Percentiles rank a stretch among this genome's conserved stretches.
Conservation (phyloP, 2,113 vertebrate species). For the Hepsetus odoe region DNA sequence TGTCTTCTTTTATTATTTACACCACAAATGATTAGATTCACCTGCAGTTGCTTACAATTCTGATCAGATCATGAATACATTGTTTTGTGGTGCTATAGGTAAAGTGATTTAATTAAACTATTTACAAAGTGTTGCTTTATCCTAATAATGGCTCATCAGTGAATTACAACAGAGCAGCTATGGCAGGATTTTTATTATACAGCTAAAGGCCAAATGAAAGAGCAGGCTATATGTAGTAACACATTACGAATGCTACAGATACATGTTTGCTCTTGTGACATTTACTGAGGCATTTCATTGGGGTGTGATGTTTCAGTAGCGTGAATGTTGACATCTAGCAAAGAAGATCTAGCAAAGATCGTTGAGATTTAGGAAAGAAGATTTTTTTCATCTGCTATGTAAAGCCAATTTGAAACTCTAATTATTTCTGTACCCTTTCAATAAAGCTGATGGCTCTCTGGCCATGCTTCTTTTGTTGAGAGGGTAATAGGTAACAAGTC, state of each 20-base stretch:
- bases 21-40: not conserved
- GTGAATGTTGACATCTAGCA: conserved; percentile 27
- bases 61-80: not conserved
- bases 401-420: conserved; percentile 29
- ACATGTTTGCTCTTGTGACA: conserved; percentile 26
- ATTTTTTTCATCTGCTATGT: conserved; percentile 19
- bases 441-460: not conserved
- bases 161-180: not conserved
- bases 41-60: not conserved
- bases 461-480: conserved; percentile 12
- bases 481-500: conserved; percentile 11
- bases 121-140: not conserved
- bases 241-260: conserved; percentile 31
- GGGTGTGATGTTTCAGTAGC: conserved; percentile 27
- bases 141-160: not conserved
- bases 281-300: conserved; percentile 38
- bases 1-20: not conserved
- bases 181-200: not conserved
- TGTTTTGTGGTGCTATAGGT: not conserved
- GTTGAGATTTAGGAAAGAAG: conserved; percentile 30
- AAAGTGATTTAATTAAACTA: not conserved
- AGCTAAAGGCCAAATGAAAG: conserved; percentile 23
- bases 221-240: conserved; percentile 23
- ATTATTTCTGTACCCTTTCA: conserved; percentile 42
- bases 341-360: too few species aligned